A percentile compares a stretch with the other conserved stretches of the same genome.
These are phyloP conservation scores for Festucalex cinctus DNA, from an alignment of 2,113 vertebrate species.

Conservation along the genomic window DNA sequence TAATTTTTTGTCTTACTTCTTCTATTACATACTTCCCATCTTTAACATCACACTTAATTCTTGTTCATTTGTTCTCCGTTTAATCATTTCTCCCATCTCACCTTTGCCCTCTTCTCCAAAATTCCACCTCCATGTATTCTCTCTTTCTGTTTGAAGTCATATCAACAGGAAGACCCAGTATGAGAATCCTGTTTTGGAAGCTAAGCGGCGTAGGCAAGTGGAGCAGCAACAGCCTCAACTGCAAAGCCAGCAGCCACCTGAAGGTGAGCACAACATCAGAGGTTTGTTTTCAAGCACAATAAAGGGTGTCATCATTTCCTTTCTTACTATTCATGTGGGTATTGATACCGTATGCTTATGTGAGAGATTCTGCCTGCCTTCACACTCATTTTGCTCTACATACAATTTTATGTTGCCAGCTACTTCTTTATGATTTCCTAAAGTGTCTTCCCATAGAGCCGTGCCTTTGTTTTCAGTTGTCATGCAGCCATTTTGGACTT, in stretches of 20 bases:
- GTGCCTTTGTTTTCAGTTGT: constrained; percentile 62
- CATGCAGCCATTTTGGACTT: constrained; percentile 44
- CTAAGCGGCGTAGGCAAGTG: constrained; percentile 92
- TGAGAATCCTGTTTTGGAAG: constrained; percentile 95
- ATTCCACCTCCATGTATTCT: not conserved
- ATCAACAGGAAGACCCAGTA: constrained; percentile 99
- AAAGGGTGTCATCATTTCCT: constrained; percentile 57
- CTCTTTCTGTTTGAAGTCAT: constrained; percentile 76
- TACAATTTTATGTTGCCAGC: constrained; percentile 40
- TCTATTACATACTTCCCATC: not conserved
- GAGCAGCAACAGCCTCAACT: constrained; percentile 81
- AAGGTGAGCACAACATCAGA: constrained; percentile 84
- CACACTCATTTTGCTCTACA: constrained; percentile 27
- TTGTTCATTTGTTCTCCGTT: constrained; percentile 2
- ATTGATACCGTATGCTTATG: constrained; percentile 9
- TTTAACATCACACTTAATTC: constrained; percentile 11
- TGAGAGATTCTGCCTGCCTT: constrained; percentile 17
- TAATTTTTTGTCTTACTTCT: no score
- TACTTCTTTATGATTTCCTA: constrained; percentile 65
- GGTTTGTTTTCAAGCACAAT: constrained; percentile 66
- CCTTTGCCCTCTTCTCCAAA: not conserved
- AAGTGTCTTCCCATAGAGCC: constrained; percentile 56
- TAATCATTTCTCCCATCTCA: constrained; percentile 1
- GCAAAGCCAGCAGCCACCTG: constrained; percentile 78
- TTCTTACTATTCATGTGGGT: constrained; percentile 54